Base-by-base conservation (phyloP, 2,113 vertebrate species). In the Crotophaga sulcirostris region DNA sequence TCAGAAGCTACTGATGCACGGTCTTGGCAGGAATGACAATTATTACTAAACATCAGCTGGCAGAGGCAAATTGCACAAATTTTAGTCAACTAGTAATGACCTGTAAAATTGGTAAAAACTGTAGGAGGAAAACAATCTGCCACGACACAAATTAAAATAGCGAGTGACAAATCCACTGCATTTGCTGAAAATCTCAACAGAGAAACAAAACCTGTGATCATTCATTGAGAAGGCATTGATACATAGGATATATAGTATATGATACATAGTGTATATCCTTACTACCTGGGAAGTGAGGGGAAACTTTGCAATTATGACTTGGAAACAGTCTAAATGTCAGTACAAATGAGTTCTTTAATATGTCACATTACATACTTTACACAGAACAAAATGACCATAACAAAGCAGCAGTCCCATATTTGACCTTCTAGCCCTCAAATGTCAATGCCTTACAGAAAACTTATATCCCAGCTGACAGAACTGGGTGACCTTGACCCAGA, bases 11-110 rank as follows among this genome's bases (percentile, higher is more conserved):
- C 90, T 81, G 72, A 69, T 90, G 80, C 81, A 63, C 1, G 0
- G 55, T 86, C 68, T 84, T 88, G 73, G 70, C n/a, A 91, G 77
- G 58, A 70, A 63, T 86, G 88, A 84, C 90, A 91, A 29, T 66
- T 92, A 90, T 93, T 96, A 93, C 91, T 95, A 95, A 97, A 96
- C 45, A 89, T 96, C 93, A 94, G 76, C 67, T 96, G 88, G 67
- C 77, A 93, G 74, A 95, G 60, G 86, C 55, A 85, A 97, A 86
- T 86, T 84, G 77, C 59, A 92, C 82, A 54, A 47, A 44, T 95
- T 97, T 96, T 84, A 87, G 83, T 96, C 81, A 93, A 92, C 84
- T 64, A 93, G 80, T 88, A 94, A 59, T 63, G 64, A 94, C 72
- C 90, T 96, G 77, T 78, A 92, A 94, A 91, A 95, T n/a, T 85